phyloP scores from a whole-genome alignment of 2,797 vertebrate species.

The Bradypodion ventrale region DNA sequence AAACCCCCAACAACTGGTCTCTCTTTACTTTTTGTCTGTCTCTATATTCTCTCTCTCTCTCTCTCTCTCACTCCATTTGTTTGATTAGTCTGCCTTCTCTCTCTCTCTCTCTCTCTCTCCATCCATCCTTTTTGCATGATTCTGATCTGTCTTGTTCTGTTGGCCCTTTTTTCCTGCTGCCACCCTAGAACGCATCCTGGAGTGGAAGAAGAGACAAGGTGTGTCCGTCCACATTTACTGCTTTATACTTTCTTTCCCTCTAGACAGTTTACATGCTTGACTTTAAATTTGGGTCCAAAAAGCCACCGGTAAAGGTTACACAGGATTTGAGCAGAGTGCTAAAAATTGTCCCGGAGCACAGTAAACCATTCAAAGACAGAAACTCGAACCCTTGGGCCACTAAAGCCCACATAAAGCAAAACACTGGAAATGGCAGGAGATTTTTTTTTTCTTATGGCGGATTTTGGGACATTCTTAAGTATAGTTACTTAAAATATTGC shows the following conservation, averaged over 20 bases:
- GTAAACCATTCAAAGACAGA: neutral
- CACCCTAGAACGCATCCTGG: conserved; percentile 90
- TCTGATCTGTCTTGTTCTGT: conserved; percentile 83
- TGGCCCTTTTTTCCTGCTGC: conserved; percentile 87
- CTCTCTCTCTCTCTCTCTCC: conserved; percentile 52
- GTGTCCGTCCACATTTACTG: conserved; percentile 81
- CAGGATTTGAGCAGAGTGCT: rapidly evolving
- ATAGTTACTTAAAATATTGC: too few relatives aligned
- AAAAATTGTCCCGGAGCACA: rapidly evolving
- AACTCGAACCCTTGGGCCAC: too few relatives aligned
- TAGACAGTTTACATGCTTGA: neutral
- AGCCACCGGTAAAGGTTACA: neutral
- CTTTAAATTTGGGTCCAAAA: conserved; percentile 41
- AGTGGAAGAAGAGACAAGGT: conserved; percentile 95
- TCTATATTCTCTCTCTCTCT: conserved; percentile 53
- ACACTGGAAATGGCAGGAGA: neutral
- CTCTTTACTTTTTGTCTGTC: conserved; percentile 60
- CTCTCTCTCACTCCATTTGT: conserved; percentile 52
- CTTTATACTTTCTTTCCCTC: conserved; percentile 27
- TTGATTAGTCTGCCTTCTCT: conserved; percentile 57
- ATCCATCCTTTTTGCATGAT: conserved; percentile 78
- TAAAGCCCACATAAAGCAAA: neutral
- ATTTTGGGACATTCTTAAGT: too few relatives aligned
- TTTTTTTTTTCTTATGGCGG: too few relatives aligned
- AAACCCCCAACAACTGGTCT: conserved; percentile 41